Evolutionary conservation across 2,888 invertebrate genomes (phyloP).

Genomic region (Drosophila pseudotakahashii): DNA sequence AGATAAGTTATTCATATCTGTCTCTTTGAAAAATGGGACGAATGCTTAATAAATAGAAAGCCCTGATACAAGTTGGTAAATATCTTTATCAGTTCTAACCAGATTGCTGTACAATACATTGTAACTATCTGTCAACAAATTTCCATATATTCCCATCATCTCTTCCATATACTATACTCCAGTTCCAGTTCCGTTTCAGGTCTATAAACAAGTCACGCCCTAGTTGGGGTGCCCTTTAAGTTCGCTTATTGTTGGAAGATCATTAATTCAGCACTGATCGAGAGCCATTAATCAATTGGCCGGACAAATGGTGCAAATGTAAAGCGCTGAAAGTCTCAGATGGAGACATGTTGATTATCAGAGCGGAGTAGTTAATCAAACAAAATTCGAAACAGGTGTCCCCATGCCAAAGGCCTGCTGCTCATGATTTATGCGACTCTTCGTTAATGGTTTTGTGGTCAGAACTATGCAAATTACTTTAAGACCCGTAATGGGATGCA

Average conservation of each 20-base stretch:
- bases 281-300: slow-evolving; percentile 17
- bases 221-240: slow-evolving; percentile 15
- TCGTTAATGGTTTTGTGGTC: slow-evolving; percentile 20
- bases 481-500: slow-evolving; percentile 26
- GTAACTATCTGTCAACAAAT: neutral
- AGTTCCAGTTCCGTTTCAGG: slow-evolving; percentile 34
- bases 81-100: neutral
- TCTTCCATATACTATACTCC: neutral
- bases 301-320: slow-evolving; percentile 18
- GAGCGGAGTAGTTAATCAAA: slow-evolving; percentile 25
- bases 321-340: slow-evolving; percentile 31
- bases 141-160: neutral
- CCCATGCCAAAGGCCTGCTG: slow-evolving; percentile 5
- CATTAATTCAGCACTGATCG: slow-evolving; percentile 25
- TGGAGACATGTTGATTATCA: slow-evolving; percentile 27
- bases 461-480: slow-evolving; percentile 35
- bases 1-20: neutral
- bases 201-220: slow-evolving; percentile 21
- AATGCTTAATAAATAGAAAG: neutral
- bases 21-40: slow-evolving; percentile 3
- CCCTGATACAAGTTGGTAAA: neutral
- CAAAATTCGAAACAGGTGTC: slow-evolving; percentile 27
- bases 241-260: slow-evolving; percentile 3
- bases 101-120: neutral
- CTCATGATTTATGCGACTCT: slow-evolving; percentile 26